Conservation (phyloP, 2,113 vertebrate genomes). For the Anarrhichthys ocellatus region DNA sequence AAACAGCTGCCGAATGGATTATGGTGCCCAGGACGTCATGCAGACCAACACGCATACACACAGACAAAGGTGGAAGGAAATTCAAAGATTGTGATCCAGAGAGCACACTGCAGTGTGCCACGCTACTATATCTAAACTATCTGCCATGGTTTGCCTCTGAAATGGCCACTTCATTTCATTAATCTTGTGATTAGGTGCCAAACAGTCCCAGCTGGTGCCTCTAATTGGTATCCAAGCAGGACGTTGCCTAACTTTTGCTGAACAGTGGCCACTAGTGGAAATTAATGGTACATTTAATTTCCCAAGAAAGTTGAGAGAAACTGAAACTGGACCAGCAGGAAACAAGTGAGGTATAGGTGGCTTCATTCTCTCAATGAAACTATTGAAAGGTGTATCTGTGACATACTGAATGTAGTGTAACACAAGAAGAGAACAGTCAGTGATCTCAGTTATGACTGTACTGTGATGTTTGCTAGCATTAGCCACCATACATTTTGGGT, state of each 20-base stretch:
- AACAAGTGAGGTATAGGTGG: background rate
- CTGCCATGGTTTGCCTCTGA: background rate
- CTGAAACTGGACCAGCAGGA: background rate
- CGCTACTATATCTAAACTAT: background rate
- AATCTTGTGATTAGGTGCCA: background rate
- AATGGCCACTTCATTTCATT: background rate
- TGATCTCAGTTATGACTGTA: background rate
- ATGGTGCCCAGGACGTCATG: background rate
- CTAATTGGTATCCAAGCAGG: background rate
- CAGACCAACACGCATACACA: background rate
- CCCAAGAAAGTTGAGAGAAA: background rate
- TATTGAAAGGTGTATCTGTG: background rate
- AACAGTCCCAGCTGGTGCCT: background rate
- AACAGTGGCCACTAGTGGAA: background rate
- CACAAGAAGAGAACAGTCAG: background rate
- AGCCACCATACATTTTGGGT: no score
- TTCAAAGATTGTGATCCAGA: background rate
- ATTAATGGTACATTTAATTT: background rate
- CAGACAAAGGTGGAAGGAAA: background rate
- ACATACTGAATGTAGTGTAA: background rate
- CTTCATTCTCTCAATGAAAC: background rate
- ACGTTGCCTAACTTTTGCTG: background rate
- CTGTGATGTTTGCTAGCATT: background rate
- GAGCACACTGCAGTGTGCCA: no score
- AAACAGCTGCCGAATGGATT: slow-evolving; percentile 14